These are phyloP conservation scores for Coregonus clupeaformis DNA, from an alignment of 2,113 vertebrate genomes.

Conservation along the genomic window DNA sequence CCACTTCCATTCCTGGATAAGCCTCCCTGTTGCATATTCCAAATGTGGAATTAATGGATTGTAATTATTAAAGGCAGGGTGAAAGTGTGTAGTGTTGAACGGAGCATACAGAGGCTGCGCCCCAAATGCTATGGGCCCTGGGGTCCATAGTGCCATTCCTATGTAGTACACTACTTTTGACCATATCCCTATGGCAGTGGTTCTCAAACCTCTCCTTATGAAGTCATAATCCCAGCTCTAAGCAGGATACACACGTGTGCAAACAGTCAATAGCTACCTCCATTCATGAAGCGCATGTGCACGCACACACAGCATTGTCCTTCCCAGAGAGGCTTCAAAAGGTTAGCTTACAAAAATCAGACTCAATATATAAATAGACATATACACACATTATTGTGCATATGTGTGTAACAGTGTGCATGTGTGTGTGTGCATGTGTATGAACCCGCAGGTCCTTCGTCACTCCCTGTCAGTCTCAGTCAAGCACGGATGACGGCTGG, in stretches of 20 bases:
- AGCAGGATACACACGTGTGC: no score
- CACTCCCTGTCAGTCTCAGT: background rate
- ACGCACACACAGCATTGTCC: background rate
- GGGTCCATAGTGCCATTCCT: no score
- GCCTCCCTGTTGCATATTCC: background rate
- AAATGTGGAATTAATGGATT: background rate
- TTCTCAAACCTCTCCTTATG: no score
- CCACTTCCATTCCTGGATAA: background rate
- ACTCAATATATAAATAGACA: background rate
- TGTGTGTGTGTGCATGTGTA: constrained; percentile 3
- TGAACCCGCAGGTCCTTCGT: background rate
- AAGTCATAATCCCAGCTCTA: no score
- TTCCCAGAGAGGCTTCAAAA: background rate
- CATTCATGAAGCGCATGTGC: background rate
- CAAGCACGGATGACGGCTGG: background rate
- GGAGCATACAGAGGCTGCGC: background rate
- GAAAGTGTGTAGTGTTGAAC: background rate
- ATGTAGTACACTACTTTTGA: no score
- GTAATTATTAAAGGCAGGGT: background rate
- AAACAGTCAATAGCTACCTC: background rate
- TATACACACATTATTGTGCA: background rate
- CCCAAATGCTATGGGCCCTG: background rate
- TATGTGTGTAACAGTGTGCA: background rate
- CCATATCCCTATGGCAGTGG: no score
- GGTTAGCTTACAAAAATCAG: background rate